Percentiles rank a stretch among this genome's conserved stretches.
These are phyloP conservation scores for Phataginus tricuspis DNA, from an alignment of 2,797 vertebrate genomes.

Conservation along the genomic window DNA sequence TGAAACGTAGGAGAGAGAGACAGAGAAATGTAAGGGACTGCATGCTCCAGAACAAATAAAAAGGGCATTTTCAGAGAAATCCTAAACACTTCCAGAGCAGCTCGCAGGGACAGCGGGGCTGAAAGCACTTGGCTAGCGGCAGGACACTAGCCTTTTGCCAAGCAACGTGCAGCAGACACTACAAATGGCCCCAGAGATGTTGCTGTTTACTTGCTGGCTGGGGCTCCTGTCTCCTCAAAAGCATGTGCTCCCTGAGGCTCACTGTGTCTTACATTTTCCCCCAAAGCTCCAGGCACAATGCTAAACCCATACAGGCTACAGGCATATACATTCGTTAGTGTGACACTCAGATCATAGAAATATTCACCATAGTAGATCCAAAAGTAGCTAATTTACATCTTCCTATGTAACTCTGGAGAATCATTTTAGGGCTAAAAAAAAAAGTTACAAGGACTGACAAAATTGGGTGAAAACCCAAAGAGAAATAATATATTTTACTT, in stretches of 20 bases:
- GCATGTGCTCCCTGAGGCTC: neutral
- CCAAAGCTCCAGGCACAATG: neutral
- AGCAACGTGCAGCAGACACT: neutral
- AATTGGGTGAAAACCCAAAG: neutral
- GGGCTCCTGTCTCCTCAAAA: neutral
- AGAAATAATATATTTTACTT: neutral
- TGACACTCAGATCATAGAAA: conserved; percentile 46
- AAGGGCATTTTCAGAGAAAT: neutral
- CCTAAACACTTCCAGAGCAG: conserved; percentile 16
- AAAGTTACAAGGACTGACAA: neutral
- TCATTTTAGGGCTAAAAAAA: conserved; percentile 43
- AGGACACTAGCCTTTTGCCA: neutral
- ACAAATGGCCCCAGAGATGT: neutral
- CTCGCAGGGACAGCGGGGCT: neutral
- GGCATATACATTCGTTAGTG: neutral
- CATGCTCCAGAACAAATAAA: conserved; percentile 67
- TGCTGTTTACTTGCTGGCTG: neutral
- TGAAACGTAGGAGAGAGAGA: conserved; percentile 85
- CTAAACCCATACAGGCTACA: neutral
- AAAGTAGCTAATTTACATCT: conserved; percentile 48
- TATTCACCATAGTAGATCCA: neutral
- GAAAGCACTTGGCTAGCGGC: neutral
- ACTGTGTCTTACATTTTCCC: neutral
- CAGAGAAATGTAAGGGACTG: conserved; percentile 63
- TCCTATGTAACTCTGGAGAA: conserved; percentile 1